phyloP scores from a whole-genome alignment of 2,888 invertebrate genomes.

The Petrolisthes cinctipes region DNA sequence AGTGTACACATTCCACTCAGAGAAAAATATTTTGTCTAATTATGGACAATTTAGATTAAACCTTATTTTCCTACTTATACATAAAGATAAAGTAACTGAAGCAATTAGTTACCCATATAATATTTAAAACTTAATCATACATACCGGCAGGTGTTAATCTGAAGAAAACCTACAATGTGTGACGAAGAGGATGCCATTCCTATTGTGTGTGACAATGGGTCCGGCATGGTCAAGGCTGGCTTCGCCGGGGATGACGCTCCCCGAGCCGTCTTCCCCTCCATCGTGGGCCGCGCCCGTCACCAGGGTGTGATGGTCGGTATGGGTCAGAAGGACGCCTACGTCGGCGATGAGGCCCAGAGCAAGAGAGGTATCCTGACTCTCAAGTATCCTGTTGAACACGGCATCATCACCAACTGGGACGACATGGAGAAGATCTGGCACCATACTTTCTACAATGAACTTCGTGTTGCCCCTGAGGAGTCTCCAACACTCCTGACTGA shows the following conservation, averaged over 20 bases:
- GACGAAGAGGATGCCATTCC: background rate
- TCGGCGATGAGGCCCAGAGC: constrained; percentile 96
- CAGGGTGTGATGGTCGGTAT: constrained; percentile 90
- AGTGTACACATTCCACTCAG: too few species aligned
- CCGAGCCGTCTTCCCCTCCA: constrained; percentile 89
- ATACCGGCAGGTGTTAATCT: too few species aligned
- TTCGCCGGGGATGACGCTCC: constrained; percentile 92
- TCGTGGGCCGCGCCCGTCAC: constrained; percentile 90
- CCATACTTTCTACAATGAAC: constrained; percentile 98
- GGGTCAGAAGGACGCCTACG: constrained; percentile 97
- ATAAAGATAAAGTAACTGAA: too few species aligned
- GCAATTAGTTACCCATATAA: too few species aligned
- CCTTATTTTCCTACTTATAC: too few species aligned
- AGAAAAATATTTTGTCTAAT: too few species aligned
- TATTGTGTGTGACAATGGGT: constrained; percentile 81
- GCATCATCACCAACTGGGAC: constrained; percentile 90
- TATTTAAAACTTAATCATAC: too few species aligned
- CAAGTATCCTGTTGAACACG: constrained; percentile 70
- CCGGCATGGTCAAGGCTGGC: constrained; percentile 93
- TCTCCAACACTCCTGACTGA: constrained; percentile 75
- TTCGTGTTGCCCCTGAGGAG: constrained; percentile 92
- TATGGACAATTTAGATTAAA: too few species aligned
- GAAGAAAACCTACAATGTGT: too few species aligned
- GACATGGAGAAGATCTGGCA: constrained; percentile 99
- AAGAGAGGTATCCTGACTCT: constrained; percentile 75